Evolutionary conservation across 2,888 invertebrate genomes (phyloP).

Genomic region (Acanthosepion esculentum): DNA sequence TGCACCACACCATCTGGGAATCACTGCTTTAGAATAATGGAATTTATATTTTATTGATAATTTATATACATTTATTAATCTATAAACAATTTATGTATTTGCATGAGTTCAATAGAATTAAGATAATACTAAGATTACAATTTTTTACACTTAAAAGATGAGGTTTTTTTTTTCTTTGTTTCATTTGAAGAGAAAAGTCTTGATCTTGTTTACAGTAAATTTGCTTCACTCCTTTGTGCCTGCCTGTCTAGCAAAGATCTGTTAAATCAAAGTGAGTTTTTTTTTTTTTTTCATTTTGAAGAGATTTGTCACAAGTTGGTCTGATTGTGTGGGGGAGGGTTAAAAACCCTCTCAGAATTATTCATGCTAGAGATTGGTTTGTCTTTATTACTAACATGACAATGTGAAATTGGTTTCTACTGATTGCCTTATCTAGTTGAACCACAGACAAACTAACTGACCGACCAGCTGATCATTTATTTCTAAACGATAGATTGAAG

Average conservation of each 20-base stretch:
- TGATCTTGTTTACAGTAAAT: too few relatives aligned
- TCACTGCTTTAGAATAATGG: too few relatives aligned
- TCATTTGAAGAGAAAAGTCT: too few relatives aligned
- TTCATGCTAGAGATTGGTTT: neutral
- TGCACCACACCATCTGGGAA: too few relatives aligned
- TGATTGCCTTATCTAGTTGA: constrained; percentile 33
- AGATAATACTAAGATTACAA: too few relatives aligned
- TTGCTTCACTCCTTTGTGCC: too few relatives aligned
- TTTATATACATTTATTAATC: too few relatives aligned
- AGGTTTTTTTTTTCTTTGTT: too few relatives aligned
- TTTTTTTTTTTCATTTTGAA: neutral
- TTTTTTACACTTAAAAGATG: too few relatives aligned
- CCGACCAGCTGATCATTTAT: neutral
- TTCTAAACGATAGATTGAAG: neutral
- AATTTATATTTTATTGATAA: too few relatives aligned
- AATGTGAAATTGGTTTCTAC: constrained; percentile 6
- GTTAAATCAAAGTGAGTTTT: neutral
- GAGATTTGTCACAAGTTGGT: neutral
- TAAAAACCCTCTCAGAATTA: neutral
- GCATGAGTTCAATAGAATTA: too few relatives aligned
- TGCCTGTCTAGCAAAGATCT: neutral
- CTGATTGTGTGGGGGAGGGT: neutral
- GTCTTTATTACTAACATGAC: neutral
- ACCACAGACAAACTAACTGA: neutral
- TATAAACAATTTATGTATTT: too few relatives aligned